Evolutionary conservation across 2,113 vertebrate genomes (phyloP).

Genomic region (Theropithecus gelada): DNA sequence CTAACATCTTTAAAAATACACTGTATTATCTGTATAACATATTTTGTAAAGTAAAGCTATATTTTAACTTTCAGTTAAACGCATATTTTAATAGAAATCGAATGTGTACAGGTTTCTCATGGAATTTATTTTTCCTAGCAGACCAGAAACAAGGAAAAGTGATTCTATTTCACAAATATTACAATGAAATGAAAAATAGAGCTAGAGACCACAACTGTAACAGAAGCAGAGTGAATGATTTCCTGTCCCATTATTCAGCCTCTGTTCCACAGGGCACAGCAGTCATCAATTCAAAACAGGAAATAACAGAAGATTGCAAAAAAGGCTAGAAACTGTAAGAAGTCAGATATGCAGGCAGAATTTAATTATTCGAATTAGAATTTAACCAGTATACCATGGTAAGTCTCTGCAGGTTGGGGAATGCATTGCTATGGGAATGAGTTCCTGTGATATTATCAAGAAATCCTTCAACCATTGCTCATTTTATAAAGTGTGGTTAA

Average conservation of each 20-base stretch:
- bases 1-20: neutral
- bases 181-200: conserved; percentile 39
- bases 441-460: neutral
- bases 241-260: neutral
- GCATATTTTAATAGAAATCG: neutral
- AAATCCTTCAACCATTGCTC: neutral
- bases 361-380: conserved; percentile 55
- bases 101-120: neutral
- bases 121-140: neutral
- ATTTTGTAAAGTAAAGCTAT: neutral
- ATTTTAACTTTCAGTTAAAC: neutral
- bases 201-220: neutral
- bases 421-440: neutral
- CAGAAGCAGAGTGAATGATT: neutral
- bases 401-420: neutral
- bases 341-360: conserved; percentile 6
- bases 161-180: neutral
- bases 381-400: neutral
- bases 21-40: neutral
- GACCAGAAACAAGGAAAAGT: neutral
- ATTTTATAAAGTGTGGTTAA: neutral
- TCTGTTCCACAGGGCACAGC: neutral
- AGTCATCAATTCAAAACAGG: conserved; percentile 31
- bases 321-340: neutral
- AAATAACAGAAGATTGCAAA: conserved; percentile 49